These are phyloP conservation scores for Zosterops pallidus DNA, from an alignment of 2,113 vertebrate genomes.

Conservation along the genomic window DNA sequence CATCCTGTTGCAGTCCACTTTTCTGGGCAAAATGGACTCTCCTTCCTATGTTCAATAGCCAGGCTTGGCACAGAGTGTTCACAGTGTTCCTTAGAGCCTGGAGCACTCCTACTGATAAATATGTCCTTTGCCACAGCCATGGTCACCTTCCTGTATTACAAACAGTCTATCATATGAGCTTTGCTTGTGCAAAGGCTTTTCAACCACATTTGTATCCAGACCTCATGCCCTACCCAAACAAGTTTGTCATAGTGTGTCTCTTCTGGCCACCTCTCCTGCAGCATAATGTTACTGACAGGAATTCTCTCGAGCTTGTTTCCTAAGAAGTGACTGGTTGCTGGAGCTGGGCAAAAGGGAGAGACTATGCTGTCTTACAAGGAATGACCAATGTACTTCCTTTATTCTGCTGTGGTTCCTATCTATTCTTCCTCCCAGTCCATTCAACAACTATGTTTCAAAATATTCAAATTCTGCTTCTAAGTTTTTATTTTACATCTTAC, in stretches of 20 bases:
- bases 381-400: neutral
- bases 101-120: neutral
- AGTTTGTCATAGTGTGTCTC: neutral
- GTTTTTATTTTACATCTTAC: neutral
- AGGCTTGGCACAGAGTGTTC: neutral
- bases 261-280: neutral
- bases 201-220: neutral
- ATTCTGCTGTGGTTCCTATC: neutral
- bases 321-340: neutral
- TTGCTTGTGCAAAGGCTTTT: neutral
- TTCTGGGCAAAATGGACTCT: neutral
- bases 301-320: neutral
- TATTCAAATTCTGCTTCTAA: neutral
- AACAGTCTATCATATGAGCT: neutral
- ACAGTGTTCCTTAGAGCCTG: neutral
- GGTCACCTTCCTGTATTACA: neutral
- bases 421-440: neutral
- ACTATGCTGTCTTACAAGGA: neutral
- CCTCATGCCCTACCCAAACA: neutral
- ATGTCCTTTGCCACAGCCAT: neutral
- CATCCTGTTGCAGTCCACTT: neutral
- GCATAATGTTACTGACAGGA: neutral
- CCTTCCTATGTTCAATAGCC: neutral
- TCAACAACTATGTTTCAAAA: neutral
- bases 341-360: neutral